phyloP scores from a whole-genome alignment of 2,888 invertebrate species.

The Ormyrus labotus region DNA sequence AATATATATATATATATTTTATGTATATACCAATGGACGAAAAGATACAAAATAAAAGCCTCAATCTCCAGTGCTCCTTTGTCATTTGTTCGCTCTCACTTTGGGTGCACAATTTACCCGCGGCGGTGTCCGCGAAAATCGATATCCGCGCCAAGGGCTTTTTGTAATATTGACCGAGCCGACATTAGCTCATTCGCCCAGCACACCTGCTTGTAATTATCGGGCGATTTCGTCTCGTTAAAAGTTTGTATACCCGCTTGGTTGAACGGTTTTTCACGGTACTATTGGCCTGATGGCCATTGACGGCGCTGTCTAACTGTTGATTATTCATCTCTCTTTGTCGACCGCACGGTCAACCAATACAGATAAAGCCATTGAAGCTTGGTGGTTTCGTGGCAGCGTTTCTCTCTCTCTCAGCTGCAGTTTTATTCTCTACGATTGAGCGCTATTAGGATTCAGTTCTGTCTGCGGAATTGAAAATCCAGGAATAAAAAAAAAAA shows the following conservation, averaged over 20 bases:
- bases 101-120: neutral
- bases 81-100: neutral
- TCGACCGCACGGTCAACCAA: no score
- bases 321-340: no score
- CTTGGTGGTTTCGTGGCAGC: neutral
- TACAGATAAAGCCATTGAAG: no score
- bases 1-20: no score
- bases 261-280: neutral
- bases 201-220: no score
- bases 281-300: no score
- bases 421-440: neutral
- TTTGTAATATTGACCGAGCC: no score
- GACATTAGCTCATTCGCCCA: no score
- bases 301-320: no score
- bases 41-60: constrained; percentile 7
- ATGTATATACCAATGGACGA: neutral
- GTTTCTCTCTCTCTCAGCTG: neutral
- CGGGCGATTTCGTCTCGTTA: neutral
- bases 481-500: neutral
- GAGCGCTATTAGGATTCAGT: neutral
- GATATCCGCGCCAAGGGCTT: neutral
- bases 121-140: neutral
- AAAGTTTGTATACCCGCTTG: neutral
- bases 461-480: neutral
- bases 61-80: neutral